Percentiles rank a stretch among this genome's conserved stretches.
These are phyloP conservation scores for Taxidea taxus DNA, from an alignment of 2,113 vertebrate species.

Conservation along the genomic window DNA sequence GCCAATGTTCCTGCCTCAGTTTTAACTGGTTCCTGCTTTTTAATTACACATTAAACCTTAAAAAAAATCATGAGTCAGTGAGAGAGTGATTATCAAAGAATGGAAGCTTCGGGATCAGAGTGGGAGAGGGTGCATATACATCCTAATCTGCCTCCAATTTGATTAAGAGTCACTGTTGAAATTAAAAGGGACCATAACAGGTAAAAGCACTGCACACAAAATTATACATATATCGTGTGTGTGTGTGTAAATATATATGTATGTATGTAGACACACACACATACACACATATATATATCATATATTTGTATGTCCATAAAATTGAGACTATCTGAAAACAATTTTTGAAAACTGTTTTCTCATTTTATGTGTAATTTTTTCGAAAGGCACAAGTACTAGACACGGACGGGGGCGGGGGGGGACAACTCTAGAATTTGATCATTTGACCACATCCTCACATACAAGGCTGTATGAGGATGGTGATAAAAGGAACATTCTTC, in stretches of 20 bases:
- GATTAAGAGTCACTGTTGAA: neutral
- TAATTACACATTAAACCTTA: neutral
- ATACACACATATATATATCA: neutral
- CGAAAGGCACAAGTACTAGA: neutral
- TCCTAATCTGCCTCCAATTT: neutral
- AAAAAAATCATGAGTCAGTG: neutral
- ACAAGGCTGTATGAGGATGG: neutral
- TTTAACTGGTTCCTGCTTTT: neutral
- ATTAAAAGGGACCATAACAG: slow-evolving; percentile 23
- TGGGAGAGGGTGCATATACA: neutral
- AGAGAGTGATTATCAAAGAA: slow-evolving; percentile 14
- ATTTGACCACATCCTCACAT: neutral
- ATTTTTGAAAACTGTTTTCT: neutral
- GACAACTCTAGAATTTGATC: neutral
- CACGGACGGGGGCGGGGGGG: neutral
- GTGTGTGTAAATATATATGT: neutral
- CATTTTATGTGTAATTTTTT: neutral
- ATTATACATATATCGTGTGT: no score
- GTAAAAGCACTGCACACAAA: neutral
- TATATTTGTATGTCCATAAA: neutral
- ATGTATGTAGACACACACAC: no score
- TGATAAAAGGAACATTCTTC: neutral
- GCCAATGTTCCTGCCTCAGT: neutral
- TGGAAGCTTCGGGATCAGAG: neutral
- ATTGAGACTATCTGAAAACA: neutral